A percentile compares a stretch with the other conserved stretches of the same genome.
Conservation (phyloP, 2,888 invertebrate species). For the Nemurella pictetii region DNA sequence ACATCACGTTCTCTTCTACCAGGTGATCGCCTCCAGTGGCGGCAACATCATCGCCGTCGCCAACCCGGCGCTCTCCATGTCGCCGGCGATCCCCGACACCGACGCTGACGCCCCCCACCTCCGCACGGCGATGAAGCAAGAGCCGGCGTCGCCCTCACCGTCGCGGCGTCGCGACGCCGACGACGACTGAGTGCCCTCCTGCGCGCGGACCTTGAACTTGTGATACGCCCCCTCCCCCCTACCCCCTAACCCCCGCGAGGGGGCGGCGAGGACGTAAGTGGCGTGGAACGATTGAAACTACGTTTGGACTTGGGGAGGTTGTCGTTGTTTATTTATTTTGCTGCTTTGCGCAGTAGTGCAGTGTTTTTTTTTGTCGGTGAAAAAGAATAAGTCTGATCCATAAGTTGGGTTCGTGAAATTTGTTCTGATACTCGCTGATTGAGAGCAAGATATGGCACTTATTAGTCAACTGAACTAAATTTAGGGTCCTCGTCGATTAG, state of each 20-base stretch:
- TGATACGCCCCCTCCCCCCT: background rate
- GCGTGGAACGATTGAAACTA: too few relatives aligned
- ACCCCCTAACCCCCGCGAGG: too few relatives aligned
- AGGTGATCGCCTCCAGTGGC: slow-evolving; percentile 82
- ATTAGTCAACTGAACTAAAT: too few relatives aligned
- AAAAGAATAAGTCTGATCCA: background rate
- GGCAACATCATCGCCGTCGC: slow-evolving; percentile 88
- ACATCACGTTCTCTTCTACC: too few relatives aligned
- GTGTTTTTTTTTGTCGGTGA: background rate
- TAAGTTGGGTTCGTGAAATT: background rate
- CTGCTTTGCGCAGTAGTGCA: background rate
- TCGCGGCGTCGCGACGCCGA: background rate
- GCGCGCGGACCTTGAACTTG: background rate
- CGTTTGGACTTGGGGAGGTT: too few relatives aligned
- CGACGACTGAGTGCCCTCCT: background rate
- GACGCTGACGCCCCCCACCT: background rate
- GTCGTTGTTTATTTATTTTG: background rate
- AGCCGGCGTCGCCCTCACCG: slow-evolving; percentile 18
- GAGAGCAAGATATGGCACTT: background rate
- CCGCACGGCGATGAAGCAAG: slow-evolving; percentile 19
- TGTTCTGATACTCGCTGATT: background rate
- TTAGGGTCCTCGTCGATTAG: too few relatives aligned
- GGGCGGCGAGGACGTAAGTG: too few relatives aligned
- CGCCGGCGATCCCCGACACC: slow-evolving; percentile 49
- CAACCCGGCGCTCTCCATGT: slow-evolving; percentile 78